These are phyloP conservation scores for Acyrthosiphon pisum DNA, from an alignment of 1,140 invertebrate genomes.

Conservation along the genomic window DNA sequence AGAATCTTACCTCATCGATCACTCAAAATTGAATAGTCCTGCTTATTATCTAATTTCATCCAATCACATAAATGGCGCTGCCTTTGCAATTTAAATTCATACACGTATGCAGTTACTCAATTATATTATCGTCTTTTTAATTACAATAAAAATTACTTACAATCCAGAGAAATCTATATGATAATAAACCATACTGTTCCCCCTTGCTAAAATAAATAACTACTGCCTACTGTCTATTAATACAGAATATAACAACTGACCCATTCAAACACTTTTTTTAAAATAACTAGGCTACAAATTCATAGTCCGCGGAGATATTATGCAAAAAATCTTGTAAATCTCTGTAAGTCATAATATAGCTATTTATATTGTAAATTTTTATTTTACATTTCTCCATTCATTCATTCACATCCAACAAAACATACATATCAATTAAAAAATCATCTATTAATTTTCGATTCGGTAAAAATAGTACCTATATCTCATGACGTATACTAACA, in stretches of 20 bases:
- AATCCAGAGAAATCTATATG: not conserved
- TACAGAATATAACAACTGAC: not conserved
- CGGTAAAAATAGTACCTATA: not conserved
- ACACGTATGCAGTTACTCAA: not conserved
- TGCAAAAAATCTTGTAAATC: conserved; percentile 22
- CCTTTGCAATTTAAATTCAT: not conserved
- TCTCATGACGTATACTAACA: not conserved
- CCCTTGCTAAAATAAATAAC: not conserved
- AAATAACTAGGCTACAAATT: not conserved
- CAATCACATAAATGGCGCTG: not conserved
- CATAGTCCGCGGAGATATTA: not conserved
- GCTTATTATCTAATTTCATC: not conserved
- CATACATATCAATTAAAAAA: not conserved
- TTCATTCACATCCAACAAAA: not conserved
- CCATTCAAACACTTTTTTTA: conserved; percentile 5
- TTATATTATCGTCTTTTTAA: not conserved
- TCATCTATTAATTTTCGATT: not conserved
- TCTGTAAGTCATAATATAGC: not conserved
- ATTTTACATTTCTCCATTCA: not conserved
- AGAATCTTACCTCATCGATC: conserved; percentile 49
- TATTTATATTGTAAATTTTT: not conserved
- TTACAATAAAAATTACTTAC: not conserved
- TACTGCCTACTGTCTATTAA: not conserved
- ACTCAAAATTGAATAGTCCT: not conserved
- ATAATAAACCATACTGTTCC: not conserved